These are phyloP conservation scores for Ceratotherium simum DNA, from an alignment of 2,113 vertebrate genomes.

Conservation along the genomic window DNA sequence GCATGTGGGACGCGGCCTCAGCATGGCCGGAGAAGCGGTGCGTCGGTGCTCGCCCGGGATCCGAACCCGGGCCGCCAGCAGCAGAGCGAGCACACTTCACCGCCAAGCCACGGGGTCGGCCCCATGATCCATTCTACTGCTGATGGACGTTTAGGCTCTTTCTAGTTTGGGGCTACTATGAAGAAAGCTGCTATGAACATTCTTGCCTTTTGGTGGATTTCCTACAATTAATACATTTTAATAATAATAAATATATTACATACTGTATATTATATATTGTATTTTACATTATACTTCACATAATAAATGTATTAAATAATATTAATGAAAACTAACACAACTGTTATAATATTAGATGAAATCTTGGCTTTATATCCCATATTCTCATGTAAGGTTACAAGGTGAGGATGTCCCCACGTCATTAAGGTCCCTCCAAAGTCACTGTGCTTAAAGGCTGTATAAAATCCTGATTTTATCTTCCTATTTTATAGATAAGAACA, in stretches of 20 bases:
- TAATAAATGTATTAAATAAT: background rate
- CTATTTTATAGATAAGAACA: background rate
- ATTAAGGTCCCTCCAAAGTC: background rate
- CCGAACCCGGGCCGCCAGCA: too few species aligned
- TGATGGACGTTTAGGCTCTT: fast-evolving
- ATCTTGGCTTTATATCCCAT: background rate
- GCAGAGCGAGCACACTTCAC: too few species aligned
- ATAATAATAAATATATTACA: too few species aligned
- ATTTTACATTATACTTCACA: background rate
- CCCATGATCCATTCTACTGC: background rate
- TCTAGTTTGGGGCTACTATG: background rate
- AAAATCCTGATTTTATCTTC: background rate
- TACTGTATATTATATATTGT: background rate
- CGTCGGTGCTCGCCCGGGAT: too few species aligned
- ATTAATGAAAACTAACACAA: background rate
- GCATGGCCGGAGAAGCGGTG: too few species aligned
- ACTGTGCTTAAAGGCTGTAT: fast-evolving
- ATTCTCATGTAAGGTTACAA: fast-evolving
- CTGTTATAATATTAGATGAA: background rate
- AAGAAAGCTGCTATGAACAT: background rate
- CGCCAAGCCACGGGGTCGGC: too few species aligned
- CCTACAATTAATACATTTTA: background rate
- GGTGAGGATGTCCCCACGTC: fast-evolving
- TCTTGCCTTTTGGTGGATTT: background rate
- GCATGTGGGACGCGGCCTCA: too few species aligned